These are phyloP conservation scores for Mimas tiliae DNA, from an alignment of 2,888 invertebrate species.

Conservation along the genomic window DNA sequence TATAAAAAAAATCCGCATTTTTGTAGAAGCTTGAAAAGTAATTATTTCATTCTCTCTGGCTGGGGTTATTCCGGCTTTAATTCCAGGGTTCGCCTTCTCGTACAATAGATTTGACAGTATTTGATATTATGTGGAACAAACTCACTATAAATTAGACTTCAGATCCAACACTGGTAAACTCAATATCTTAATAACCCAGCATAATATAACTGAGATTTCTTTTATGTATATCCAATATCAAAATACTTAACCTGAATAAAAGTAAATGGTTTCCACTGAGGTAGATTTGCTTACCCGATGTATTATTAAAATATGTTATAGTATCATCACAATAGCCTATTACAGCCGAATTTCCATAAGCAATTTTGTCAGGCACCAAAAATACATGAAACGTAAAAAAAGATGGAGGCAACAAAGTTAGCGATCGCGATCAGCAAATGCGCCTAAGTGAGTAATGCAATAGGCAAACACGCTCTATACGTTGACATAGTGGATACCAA, in stretches of 20 bases:
- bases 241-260: constrained; percentile 4
- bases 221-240: background rate
- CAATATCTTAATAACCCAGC: background rate
- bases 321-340: constrained; percentile 1
- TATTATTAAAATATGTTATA: constrained; percentile 10
- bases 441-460: constrained; percentile 42
- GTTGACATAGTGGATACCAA: constrained; percentile 17
- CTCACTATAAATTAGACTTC: too few relatives aligned
- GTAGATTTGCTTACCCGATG: background rate
- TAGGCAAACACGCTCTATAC: constrained; percentile 28
- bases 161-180: too few relatives aligned
- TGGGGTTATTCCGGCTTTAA: too few relatives aligned
- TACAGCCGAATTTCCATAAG: constrained; percentile 17
- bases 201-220: background rate
- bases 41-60: too few relatives aligned
- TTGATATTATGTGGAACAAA: too few relatives aligned
- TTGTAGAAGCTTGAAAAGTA: too few relatives aligned
- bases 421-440: constrained; percentile 46
- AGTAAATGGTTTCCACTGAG: background rate
- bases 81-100: too few relatives aligned
- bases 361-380: constrained; percentile 9
- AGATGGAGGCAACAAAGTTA: constrained; percentile 39
- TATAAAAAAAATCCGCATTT: too few relatives aligned
- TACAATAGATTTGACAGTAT: too few relatives aligned
- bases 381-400: constrained; percentile 35